These are phyloP conservation scores for Nyctalus aviator DNA, from an alignment of 2,797 vertebrate genomes.

Conservation along the genomic window DNA sequence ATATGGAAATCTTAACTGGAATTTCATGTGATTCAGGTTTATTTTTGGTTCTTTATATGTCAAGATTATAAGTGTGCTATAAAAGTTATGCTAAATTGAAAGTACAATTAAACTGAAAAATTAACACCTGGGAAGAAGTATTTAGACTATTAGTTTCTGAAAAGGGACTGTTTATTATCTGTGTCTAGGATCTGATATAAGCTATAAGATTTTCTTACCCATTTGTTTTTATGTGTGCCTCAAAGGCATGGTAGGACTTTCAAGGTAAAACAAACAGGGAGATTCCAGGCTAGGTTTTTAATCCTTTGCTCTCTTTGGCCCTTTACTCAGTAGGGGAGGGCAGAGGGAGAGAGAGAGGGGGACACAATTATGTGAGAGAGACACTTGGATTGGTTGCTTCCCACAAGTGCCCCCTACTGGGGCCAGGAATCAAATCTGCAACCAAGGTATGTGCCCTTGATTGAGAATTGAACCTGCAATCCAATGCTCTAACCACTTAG, in stretches of 20 bases:
- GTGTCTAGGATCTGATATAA: constrained; percentile 17
- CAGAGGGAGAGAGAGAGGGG: too few relatives aligned
- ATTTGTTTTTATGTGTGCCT: constrained; percentile 14
- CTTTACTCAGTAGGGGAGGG: not conserved
- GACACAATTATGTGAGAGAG: too few relatives aligned
- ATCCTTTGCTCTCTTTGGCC: not conserved
- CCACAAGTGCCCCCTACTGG: too few relatives aligned
- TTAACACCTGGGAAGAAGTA: not conserved
- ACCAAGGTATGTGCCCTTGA: too few relatives aligned
- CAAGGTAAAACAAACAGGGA: constrained; percentile 34
- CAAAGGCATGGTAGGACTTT: not conserved
- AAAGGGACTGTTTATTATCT: constrained; percentile 42
- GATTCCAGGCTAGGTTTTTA: constrained; percentile 50
- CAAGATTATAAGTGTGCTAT: constrained; percentile 10
- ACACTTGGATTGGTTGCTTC: too few relatives aligned
- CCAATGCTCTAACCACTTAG: too few relatives aligned
- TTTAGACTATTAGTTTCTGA: constrained; percentile 55
- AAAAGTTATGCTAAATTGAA: constrained; percentile 67
- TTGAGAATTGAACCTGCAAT: too few relatives aligned
- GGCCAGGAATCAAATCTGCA: too few relatives aligned
- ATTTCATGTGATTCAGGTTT: constrained; percentile 61
- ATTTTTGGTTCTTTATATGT: constrained; percentile 62
- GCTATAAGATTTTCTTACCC: not conserved
- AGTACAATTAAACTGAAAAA: constrained; percentile 36
- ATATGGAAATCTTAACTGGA: constrained; percentile 22